Evolutionary conservation across 2,797 vertebrate genomes (phyloP), one percentile per base, ranked within the genome.

Genomic region (Serranus cabrilla): DNA sequence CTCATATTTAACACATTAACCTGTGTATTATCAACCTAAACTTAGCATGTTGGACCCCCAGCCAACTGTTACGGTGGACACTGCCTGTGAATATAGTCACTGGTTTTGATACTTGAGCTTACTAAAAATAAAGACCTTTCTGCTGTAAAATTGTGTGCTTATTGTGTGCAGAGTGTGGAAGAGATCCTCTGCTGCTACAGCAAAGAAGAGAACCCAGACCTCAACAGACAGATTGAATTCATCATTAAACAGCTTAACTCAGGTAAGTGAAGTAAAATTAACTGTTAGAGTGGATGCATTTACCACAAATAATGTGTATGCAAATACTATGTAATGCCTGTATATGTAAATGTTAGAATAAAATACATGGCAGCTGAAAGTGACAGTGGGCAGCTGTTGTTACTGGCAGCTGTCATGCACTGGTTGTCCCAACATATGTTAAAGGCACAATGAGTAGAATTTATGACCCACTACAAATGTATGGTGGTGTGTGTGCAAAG

Each of bases 241-340:
- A 97, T 99, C 90, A 97, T 99, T 84, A 96, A 95, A 86, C 97
- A 99, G 64, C 96, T 99, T 1, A 97, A 96, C 85, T 97, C 97
- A 82, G 96, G 98, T 99, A 76, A 56, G 87, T 89, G 27, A 58
- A 34, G 5, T 50, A 12, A 37, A 14, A 63, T 60, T 14, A 1
- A 23, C n/a, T 42, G 25, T 55, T 17, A 37, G 11, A 31, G 1
- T 37, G 2, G 0, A 56, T 46, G 16, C n/a, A 5, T 56, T 52
- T 5, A 21, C 18, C 0, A 54, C 34, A n/a, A 47, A 25, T 11
- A 45, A 58, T 37, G 31, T 47, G n/a, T 37, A 8, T 45, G n/a
- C 10, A 55, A 27, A 37, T 18, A 20, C 5, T 16, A 16, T 43
- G 3, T 14, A 14, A 18, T 37, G 14, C 11, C 18, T 61, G 3